Conservation (phyloP, 2,113 vertebrate species). For the Cottus gobio region DNA sequence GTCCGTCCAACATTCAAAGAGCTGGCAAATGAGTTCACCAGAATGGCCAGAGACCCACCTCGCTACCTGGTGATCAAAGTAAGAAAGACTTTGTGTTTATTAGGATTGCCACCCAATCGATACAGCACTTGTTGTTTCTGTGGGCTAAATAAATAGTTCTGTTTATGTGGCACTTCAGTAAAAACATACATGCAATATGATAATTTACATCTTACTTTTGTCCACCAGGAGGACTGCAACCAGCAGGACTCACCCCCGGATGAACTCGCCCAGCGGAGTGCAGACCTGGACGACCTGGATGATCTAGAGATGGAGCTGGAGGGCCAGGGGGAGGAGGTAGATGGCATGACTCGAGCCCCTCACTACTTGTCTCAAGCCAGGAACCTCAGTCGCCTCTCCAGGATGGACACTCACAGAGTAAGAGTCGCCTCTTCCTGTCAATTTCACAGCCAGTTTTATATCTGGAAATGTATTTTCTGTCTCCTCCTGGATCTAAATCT, state of each 20-base stretch:
- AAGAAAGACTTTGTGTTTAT: conserved; percentile 46
- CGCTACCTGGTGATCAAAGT: conserved; percentile 95
- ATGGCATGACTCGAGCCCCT: conserved; percentile 62
- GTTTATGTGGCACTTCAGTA: not conserved
- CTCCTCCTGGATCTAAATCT: not conserved
- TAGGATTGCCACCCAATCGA: not conserved
- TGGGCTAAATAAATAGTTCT: not conserved
- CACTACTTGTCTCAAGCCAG: conserved; percentile 71
- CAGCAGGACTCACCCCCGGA: conserved; percentile 76
- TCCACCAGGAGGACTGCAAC: conserved; percentile 80
- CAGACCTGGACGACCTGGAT: conserved; percentile 86
- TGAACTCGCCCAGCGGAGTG: conserved; percentile 81
- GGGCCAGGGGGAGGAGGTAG: conserved; percentile 77
- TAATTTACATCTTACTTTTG: not conserved
- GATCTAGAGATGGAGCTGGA: conserved; percentile 84
- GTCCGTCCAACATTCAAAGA: conserved; percentile 96
- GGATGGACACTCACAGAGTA: conserved; percentile 78
- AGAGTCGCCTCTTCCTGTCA: not conserved
- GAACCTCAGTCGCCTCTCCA: conserved; percentile 72
- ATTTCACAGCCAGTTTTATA: not conserved
- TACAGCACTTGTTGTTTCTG: not conserved
- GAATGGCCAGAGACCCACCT: conserved; percentile 94
- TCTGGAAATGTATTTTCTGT: not conserved
- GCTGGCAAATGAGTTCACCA: conserved; percentile 93
- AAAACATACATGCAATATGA: not conserved